Conservation (phyloP, 2,113 vertebrate species). For the Alces alces region DNA sequence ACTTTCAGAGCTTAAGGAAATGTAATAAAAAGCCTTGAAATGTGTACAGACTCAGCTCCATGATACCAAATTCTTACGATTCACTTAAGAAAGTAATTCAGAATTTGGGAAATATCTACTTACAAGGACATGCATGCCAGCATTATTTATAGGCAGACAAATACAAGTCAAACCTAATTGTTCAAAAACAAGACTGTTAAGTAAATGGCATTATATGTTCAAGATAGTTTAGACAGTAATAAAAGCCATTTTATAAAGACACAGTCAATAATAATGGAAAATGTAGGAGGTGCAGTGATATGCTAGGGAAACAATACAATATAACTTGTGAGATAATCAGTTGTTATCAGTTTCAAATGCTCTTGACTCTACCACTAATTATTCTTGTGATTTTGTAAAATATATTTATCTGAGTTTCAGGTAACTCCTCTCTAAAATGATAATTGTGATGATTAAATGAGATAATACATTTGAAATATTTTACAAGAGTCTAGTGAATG, state of each 20-base stretch:
- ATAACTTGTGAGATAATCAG: background rate
- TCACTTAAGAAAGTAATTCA: background rate
- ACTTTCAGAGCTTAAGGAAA: background rate
- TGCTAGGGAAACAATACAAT: background rate
- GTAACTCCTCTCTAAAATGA: background rate
- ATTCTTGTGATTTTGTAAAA: background rate
- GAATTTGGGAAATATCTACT: background rate
- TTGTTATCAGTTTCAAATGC: background rate
- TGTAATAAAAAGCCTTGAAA: background rate
- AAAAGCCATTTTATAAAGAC: background rate
- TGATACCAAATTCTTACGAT: background rate
- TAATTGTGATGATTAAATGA: background rate
- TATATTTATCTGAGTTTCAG: background rate
- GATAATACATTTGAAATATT: background rate
- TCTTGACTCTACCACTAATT: background rate
- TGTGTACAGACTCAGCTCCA: background rate
- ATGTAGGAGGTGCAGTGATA: fast-evolving
- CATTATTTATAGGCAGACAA: background rate
- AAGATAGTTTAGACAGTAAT: background rate
- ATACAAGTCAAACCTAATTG: background rate
- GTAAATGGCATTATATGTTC: background rate
- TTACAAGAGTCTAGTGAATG: background rate
- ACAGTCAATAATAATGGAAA: background rate
- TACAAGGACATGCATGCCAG: background rate
- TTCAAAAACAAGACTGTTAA: background rate